Evolutionary conservation across 1,140 invertebrate genomes (phyloP), one percentile per base, ranked within the genome.

Genomic region (Penaeus vannamei): DNA sequence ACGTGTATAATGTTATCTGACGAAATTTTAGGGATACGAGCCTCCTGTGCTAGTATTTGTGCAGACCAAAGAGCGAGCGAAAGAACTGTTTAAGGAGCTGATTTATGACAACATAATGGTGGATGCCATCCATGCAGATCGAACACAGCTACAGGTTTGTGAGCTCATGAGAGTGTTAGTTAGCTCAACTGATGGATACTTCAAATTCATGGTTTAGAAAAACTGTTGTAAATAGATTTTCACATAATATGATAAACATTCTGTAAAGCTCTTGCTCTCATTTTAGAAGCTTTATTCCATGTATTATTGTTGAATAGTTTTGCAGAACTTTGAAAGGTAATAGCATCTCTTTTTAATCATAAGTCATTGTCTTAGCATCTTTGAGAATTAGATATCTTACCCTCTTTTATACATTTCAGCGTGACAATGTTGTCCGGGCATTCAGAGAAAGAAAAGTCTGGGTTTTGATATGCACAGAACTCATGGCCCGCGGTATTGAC

Each of bases 401-500:
- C 12, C 53, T 46, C 23, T 82, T 69, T 83, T 19, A 86, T 79
- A 79, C 77, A 79, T 92, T 94, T 59, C 93, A 98, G 96, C 95
- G 98, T 91, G 98, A 99, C 91, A 96, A 97, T 93, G 96, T 97
- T 66, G 96, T 99, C 0, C 95, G 95, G 90, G 95, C 95, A 91
- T 99, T 99, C 93, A 95, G 98, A 83, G 95, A 96, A 92, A 98
- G 98, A 2, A 96, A 97, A 94, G 97, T 99, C 87, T 99, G 98
- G 97, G 96, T 99, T 77, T 94, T 99, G 32, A 97, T 99, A 90
- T 99, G 98, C 93, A 99, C 99, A 10, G 98, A 99, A 93, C 93
- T 99, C 26, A 97, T 99, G 97, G 97, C 97, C 17, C 95, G 99
- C 91, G 99, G 99, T 92, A 98, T 99, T 91, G 99, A 99, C 94